Percentiles rank a stretch among this genome's conserved stretches.
Evolutionary conservation across 2,113 vertebrate genomes (phyloP).

Genomic region (Misgurnus anguillicaudatus): DNA sequence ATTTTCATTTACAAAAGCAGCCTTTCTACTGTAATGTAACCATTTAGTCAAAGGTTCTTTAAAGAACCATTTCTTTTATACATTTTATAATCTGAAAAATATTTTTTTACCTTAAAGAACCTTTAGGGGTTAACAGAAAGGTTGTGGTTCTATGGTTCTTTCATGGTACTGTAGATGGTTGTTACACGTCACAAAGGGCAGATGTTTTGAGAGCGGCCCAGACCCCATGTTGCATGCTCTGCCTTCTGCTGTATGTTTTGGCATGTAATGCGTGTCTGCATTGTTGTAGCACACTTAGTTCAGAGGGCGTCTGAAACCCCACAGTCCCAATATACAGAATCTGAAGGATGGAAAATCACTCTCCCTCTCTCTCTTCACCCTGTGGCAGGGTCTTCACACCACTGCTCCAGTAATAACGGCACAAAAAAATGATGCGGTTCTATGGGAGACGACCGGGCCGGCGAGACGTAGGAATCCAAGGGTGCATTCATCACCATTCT

Average conservation of each 20-base stretch:
- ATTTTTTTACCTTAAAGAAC: too few relatives aligned
- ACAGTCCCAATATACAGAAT: conserved; percentile 36
- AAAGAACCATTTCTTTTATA: too few relatives aligned
- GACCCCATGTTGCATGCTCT: conserved; percentile 49
- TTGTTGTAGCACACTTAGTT: conserved; percentile 44
- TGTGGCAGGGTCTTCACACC: conserved; percentile 45
- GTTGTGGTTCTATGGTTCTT: too few relatives aligned
- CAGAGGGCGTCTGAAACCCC: conserved; percentile 15
- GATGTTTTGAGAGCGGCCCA: conserved; percentile 59
- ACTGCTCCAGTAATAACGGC: conserved; percentile 47
- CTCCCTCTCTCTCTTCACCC: conserved; percentile 9
- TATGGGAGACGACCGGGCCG: conserved; percentile 51
- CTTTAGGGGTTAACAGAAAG: too few relatives aligned
- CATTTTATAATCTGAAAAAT: too few relatives aligned
- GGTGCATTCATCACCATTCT: conserved; percentile 50
- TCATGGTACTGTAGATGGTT: too few relatives aligned
- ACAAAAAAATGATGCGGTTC: conserved; percentile 55
- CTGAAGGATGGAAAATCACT: conserved; percentile 44
- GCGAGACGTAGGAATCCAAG: conserved; percentile 50
- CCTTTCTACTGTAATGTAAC: too few relatives aligned
- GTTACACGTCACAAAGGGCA: too few relatives aligned
- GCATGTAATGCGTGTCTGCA: conserved; percentile 60
- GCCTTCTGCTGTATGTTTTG: conserved; percentile 65
- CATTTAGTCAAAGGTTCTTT: too few relatives aligned
- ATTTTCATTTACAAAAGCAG: too few relatives aligned